A percentile compares a stretch with the other conserved stretches of the same genome.
phyloP scores from a whole-genome alignment of 2,797 vertebrate genomes.

The Squalus acanthias region DNA sequence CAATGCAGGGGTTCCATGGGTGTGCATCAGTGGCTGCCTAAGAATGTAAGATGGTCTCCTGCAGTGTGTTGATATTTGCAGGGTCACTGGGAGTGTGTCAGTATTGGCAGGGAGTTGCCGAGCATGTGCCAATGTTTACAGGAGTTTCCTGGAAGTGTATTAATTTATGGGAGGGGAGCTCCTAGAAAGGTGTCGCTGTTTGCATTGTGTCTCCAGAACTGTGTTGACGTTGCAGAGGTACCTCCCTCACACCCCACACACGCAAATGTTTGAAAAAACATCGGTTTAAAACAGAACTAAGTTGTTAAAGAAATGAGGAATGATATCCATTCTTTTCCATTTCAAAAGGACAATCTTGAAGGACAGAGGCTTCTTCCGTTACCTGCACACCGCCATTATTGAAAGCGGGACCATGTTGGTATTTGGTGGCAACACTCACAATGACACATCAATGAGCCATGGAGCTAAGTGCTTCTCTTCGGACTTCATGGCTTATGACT shows the following conservation, averaged over 20 bases:
- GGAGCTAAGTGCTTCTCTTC: slow-evolving; percentile 96
- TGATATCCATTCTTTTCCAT: neutral
- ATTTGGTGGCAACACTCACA: slow-evolving; percentile 96
- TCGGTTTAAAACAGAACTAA: neutral
- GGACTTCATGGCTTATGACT: slow-evolving; percentile 88
- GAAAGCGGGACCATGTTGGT: slow-evolving; percentile 85
- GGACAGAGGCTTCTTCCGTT: slow-evolving; percentile 88
- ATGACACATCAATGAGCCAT: slow-evolving; percentile 96
- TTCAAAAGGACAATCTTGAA: slow-evolving; percentile 79
- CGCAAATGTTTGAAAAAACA: neutral
- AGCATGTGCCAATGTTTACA: neutral
- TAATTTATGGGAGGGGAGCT: neutral
- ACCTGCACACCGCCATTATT: slow-evolving; percentile 87
- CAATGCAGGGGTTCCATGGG: neutral
- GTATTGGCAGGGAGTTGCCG: neutral
- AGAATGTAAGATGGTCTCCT: neutral
- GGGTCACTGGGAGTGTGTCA: neutral
- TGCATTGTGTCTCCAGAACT: neutral
- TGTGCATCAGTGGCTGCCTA: neutral
- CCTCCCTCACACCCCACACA: neutral
- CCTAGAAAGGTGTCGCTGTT: neutral
- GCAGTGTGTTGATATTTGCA: neutral
- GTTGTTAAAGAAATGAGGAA: neutral
- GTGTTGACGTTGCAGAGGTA: neutral
- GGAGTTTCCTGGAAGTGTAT: neutral